These are phyloP conservation scores for Brachypalpus laphriformis DNA, from an alignment of 2,888 invertebrate genomes.

Conservation along the genomic window DNA sequence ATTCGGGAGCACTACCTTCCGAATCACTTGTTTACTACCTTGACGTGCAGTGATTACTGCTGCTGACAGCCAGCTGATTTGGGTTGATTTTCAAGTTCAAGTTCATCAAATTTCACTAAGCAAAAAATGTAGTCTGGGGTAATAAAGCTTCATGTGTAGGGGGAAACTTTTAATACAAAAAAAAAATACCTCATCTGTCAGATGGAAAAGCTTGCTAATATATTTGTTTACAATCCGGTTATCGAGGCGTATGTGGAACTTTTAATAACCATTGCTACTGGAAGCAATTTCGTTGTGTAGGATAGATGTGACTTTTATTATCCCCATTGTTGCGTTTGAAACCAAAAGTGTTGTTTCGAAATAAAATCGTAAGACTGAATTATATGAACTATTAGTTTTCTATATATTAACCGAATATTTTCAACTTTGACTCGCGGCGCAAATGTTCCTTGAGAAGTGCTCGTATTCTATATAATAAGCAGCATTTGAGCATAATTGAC, in stretches of 20 bases:
- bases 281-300: no score
- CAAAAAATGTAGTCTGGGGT: not conserved
- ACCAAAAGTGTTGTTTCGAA: no score
- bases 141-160: not conserved
- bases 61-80: slow-evolving; percentile 42
- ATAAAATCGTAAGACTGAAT: no score
- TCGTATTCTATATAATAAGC: no score
- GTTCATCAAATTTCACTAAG: slow-evolving; percentile 1
- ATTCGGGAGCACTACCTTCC: not conserved
- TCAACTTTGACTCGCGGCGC: no score
- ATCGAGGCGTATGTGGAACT: slow-evolving; percentile 23
- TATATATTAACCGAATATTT: no score
- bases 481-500: no score
- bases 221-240: not conserved
- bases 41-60: not conserved
- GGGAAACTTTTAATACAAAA: not conserved
- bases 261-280: no score
- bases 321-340: no score
- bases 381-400: no score
- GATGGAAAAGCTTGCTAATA: not conserved
- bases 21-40: slow-evolving; percentile 11
- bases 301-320: no score
- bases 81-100: slow-evolving; percentile 39
- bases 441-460: no score
- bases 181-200: not conserved